phyloP scores from a whole-genome alignment of 2,797 vertebrate genomes.

The Acomys russatus region DNA sequence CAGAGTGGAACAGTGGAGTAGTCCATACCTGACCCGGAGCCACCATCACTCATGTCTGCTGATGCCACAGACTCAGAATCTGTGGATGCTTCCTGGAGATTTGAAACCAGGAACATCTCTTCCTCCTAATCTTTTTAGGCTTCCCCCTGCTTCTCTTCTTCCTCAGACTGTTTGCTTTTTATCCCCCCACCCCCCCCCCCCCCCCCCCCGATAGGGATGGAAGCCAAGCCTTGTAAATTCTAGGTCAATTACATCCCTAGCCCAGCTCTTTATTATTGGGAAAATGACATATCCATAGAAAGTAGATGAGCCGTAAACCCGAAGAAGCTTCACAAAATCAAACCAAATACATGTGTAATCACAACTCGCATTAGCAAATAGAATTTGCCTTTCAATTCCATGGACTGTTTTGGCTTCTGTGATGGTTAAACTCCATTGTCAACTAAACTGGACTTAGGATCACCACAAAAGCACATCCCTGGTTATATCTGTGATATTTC shows the following conservation, averaged over 20 bases:
- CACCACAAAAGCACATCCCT: neutral
- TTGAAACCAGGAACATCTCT: neutral
- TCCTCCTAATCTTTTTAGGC: too few species aligned
- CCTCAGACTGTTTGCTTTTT: neutral
- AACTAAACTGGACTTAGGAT: neutral
- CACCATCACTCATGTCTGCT: neutral
- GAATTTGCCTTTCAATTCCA: neutral
- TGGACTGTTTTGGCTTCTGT: neutral
- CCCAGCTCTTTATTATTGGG: neutral
- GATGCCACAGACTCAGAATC: neutral
- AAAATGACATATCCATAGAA: neutral
- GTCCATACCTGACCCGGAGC: too few species aligned
- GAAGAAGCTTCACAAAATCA: neutral
- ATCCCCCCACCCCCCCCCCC: fast-evolving
- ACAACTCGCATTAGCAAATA: neutral
- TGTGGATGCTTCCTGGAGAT: neutral
- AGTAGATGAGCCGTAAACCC: neutral
- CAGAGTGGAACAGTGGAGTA: fast-evolving
- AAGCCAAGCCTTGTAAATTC: neutral
- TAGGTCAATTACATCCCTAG: neutral
- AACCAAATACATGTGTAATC: conserved; percentile 21
- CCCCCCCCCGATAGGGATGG: neutral
- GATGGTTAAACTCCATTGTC: neutral
- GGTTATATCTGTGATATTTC: neutral
- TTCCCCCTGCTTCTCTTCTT: neutral